phyloP scores from a whole-genome alignment of 2,113 vertebrate species.

The Psophia crepitans region DNA sequence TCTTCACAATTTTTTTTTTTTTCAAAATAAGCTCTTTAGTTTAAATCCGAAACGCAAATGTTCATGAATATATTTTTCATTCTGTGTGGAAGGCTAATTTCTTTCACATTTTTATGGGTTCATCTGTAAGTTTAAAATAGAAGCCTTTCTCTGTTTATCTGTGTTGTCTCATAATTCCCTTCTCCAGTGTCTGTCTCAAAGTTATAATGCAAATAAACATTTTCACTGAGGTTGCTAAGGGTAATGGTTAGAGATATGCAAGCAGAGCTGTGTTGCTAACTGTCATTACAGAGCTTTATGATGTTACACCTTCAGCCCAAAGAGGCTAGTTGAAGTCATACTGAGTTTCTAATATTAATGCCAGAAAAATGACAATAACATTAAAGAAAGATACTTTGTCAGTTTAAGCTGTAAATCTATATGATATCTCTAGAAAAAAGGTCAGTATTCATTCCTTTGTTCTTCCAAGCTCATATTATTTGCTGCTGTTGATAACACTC shows the following conservation, averaged over 20 bases:
- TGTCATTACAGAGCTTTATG: not conserved
- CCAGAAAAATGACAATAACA: not conserved
- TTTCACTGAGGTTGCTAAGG: not conserved
- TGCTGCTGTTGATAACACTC: not conserved
- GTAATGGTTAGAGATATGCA: not conserved
- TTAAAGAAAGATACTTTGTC: not conserved
- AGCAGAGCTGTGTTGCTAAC: not conserved
- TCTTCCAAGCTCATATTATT: constrained; percentile 25
- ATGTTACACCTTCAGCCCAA: not conserved
- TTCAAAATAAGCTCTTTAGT: not conserved
- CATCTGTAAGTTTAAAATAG: not conserved
- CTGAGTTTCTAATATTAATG: not conserved
- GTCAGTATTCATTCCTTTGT: not conserved
- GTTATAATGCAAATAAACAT: not conserved
- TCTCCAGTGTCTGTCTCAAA: not conserved
- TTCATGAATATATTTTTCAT: not conserved
- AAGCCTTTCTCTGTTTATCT: not conserved
- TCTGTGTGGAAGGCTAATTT: not conserved
- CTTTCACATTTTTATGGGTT: not conserved
- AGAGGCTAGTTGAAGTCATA: not conserved
- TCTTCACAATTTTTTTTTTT: not conserved
- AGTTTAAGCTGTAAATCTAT: not conserved
- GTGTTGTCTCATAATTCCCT: not conserved
- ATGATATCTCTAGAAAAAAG: not conserved
- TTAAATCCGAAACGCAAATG: not conserved